These are phyloP conservation scores for Pangasius mekongensis DNA, from an alignment of 2,797 vertebrate species.

Conservation along the genomic window DNA sequence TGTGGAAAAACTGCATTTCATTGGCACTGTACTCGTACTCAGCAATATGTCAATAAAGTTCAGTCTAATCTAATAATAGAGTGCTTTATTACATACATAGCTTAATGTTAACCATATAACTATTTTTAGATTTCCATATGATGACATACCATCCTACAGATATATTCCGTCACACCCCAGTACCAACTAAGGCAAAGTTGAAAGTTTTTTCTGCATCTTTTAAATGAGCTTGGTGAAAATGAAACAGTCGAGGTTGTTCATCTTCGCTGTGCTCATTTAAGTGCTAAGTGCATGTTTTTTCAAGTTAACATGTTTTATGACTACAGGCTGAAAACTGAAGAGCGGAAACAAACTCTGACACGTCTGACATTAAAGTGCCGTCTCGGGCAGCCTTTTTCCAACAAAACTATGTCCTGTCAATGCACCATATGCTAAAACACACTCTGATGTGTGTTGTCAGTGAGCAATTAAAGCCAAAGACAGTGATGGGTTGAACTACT, in stretches of 20 bases:
- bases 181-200: background rate
- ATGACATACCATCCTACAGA: background rate
- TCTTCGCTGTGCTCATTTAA: background rate
- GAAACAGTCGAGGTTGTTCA: background rate
- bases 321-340: background rate
- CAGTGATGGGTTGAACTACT: background rate
- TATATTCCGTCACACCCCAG: background rate
- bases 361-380: background rate
- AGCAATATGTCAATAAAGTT: too few species aligned
- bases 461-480: slow-evolving; percentile 1
- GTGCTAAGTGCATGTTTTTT: background rate
- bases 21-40: too few species aligned
- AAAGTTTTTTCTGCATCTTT: background rate
- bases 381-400: background rate
- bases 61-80: too few species aligned
- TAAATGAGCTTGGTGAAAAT: background rate
- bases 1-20: too few species aligned
- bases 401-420: background rate
- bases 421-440: background rate
- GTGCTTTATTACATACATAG: background rate
- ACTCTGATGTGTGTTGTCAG: background rate
- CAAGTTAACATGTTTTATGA: background rate
- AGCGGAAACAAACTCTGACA: background rate
- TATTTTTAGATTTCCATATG: background rate
- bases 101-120: background rate